Conservation (phyloP, 2,797 vertebrate species). For the Furcifer pardalis region DNA sequence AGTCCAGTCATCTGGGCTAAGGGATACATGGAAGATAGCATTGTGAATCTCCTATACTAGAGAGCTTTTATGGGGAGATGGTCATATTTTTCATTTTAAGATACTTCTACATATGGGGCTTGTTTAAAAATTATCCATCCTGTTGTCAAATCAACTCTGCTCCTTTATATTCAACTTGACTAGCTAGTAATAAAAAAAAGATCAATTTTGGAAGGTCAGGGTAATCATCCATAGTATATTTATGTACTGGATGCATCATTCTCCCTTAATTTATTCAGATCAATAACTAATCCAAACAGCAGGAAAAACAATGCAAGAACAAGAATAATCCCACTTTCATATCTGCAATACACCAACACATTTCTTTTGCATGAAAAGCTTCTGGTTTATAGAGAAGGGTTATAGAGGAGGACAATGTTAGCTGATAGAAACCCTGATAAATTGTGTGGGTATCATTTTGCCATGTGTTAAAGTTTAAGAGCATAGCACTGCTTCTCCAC, state of each 20-base stretch:
- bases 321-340: background rate
- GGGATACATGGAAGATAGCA: background rate
- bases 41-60: background rate
- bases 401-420: background rate
- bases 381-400: slow-evolving; percentile 27
- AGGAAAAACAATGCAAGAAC: slow-evolving; percentile 3
- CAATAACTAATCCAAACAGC: slow-evolving; percentile 34
- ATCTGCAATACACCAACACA: background rate
- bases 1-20: background rate
- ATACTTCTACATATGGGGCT: background rate
- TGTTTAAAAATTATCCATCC: slow-evolving; percentile 12
- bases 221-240: slow-evolving; percentile 33
- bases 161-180: slow-evolving; percentile 17
- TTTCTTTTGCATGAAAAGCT: background rate
- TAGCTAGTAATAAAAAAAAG: slow-evolving; percentile 30
- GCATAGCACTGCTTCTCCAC: too few species aligned
- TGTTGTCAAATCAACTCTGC: background rate
- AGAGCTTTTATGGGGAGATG: slow-evolving; percentile 11
- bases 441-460: too few species aligned
- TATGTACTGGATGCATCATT: slow-evolving; percentile 31
- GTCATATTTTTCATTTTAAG: slow-evolving; percentile 25
- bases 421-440: background rate
- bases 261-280: slow-evolving; percentile 37
- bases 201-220: slow-evolving; percentile 40
- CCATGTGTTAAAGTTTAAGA: too few species aligned